phyloP scores from a whole-genome alignment of 1,140 invertebrate genomes.

The Colletes latitarsis region DNA sequence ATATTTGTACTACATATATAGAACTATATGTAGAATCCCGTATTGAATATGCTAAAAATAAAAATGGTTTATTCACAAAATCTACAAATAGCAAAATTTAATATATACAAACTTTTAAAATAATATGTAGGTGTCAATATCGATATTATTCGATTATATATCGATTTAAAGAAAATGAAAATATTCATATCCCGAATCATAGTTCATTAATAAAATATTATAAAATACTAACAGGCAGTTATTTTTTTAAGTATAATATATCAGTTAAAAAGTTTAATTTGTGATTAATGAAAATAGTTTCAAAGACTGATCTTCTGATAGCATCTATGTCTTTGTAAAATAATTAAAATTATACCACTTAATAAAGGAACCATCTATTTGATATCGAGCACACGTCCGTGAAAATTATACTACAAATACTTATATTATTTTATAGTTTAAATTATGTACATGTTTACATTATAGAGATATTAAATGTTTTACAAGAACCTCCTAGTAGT shows the following conservation, averaged over 20 bases:
- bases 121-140: neutral
- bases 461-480: neutral
- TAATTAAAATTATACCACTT: neutral
- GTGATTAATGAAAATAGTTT: too few species aligned
- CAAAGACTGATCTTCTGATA: neutral
- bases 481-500: constrained; percentile 6
- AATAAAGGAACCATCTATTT: neutral
- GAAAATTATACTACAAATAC: constrained; percentile 21
- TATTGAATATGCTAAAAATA: constrained; percentile 26
- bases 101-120: neutral
- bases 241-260: neutral
- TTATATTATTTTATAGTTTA: constrained; percentile 20
- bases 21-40: constrained; percentile 1
- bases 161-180: neutral
- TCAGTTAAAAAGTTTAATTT: too few species aligned
- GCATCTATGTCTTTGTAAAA: neutral
- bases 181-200: neutral
- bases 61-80: constrained; percentile 49
- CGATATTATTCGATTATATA: neutral
- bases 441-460: constrained; percentile 30
- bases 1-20: neutral
- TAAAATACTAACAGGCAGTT: too few species aligned
- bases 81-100: constrained; percentile 30
- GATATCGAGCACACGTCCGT: neutral
- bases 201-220: too few species aligned